Percentiles rank a stretch among this genome's conserved stretches.
Conservation (phyloP, 2,888 invertebrate species). For the Drosophila acutilabella region DNA sequence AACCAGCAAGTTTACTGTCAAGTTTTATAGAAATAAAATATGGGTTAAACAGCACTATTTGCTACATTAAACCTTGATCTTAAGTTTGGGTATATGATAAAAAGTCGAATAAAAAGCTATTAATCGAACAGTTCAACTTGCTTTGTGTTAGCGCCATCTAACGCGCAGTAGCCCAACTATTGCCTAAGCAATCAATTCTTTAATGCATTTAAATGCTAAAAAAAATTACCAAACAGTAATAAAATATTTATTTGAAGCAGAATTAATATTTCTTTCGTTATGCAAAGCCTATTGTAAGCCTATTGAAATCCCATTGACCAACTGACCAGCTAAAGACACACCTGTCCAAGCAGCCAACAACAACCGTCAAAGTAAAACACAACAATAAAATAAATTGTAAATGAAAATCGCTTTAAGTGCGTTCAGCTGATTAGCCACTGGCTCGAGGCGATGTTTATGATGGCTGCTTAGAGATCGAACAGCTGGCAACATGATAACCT, state of each 20-base stretch:
- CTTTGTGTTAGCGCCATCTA: too few relatives aligned
- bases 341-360: slow-evolving; percentile 39
- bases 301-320: slow-evolving; percentile 34
- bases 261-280: too few relatives aligned
- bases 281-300: background rate
- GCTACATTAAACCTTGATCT: background rate
- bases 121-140: too few relatives aligned
- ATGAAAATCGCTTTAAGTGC: slow-evolving; percentile 74
- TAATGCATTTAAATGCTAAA: background rate
- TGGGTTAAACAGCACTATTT: background rate
- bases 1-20: slow-evolving; percentile 1
- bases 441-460: slow-evolving; percentile 43
- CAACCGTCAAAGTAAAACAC: slow-evolving; percentile 11
- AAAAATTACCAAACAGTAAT: too few relatives aligned
- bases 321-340: slow-evolving; percentile 32
- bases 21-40: background rate
- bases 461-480: slow-evolving; percentile 46
- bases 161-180: too few relatives aligned
- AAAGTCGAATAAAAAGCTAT: too few relatives aligned
- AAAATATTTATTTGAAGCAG: too few relatives aligned
- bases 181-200: too few relatives aligned
- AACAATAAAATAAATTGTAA: slow-evolving; percentile 8
- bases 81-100: too few relatives aligned
- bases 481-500: slow-evolving; percentile 66
- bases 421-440: slow-evolving; percentile 62